A percentile compares a stretch with the other conserved stretches of the same genome.
Evolutionary conservation across 2,113 vertebrate species (phyloP).

Genomic region (Eptatretus burgeri): DNA sequence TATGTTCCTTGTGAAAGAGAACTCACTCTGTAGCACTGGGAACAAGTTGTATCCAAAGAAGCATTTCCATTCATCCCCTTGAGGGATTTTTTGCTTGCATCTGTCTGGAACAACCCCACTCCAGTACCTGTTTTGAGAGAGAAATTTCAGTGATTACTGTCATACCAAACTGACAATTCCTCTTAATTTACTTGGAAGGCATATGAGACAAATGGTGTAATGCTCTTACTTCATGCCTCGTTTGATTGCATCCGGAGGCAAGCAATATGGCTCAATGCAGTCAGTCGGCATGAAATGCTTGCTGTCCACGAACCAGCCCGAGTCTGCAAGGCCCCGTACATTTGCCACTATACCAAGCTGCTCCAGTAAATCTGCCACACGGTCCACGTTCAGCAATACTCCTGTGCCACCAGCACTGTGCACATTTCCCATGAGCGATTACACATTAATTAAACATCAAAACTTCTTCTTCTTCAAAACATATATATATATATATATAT

Average conservation of each 20-base stretch:
- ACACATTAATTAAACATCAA: too few species aligned
- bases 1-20: too few species aligned
- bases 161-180: neutral
- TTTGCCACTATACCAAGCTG: constrained; percentile 43
- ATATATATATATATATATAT: too few species aligned
- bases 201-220: neutral
- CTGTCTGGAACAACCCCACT: constrained; percentile 53
- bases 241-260: constrained; percentile 72
- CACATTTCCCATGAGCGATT: too few species aligned
- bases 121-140: constrained; percentile 41
- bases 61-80: constrained; percentile 88
- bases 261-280: constrained; percentile 49
- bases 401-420: constrained; percentile 66
- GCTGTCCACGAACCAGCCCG: constrained; percentile 93
- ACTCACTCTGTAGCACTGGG: constrained; percentile 67
- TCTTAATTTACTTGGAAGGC: neutral
- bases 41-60: constrained; percentile 94
- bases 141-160: neutral
- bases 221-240: constrained; percentile 49
- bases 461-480: too few species aligned
- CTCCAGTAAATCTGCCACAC: constrained; percentile 51
- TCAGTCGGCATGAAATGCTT: constrained; percentile 61
- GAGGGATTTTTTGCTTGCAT: constrained; percentile 40
- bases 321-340: constrained; percentile 68
- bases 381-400: constrained; percentile 72